These are phyloP conservation scores for Silurus asotus DNA, from an alignment of 2,113 vertebrate species.

Conservation along the genomic window DNA sequence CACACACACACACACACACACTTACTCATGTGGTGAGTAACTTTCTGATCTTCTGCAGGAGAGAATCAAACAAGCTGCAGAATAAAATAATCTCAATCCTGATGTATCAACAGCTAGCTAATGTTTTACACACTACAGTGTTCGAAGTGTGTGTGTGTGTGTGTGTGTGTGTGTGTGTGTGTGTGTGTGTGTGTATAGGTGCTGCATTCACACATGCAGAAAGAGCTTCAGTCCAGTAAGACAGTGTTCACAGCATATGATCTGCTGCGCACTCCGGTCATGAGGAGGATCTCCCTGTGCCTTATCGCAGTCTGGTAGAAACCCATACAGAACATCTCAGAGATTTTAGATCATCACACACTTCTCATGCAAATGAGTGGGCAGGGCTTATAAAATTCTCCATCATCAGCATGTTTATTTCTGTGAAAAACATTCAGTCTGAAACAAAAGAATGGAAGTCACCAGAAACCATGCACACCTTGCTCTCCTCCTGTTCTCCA, in stretches of 20 bases:
- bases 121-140: background rate
- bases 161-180: constrained; percentile 30
- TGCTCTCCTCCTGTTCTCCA: constrained; percentile 25
- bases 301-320: constrained; percentile 73
- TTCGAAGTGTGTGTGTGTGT: constrained; percentile 16
- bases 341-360: background rate
- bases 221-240: constrained; percentile 64
- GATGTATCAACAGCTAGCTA: background rate
- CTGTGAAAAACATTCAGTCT: background rate
- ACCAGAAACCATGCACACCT: background rate
- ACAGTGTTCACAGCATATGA: constrained; percentile 54
- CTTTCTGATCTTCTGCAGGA: background rate
- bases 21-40: background rate
- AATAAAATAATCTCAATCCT: background rate
- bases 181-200: constrained; percentile 62
- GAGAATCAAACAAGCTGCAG: background rate
- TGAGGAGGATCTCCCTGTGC: constrained; percentile 76
- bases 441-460: background rate
- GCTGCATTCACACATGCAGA: constrained; percentile 75
- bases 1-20: too few species aligned
- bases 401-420: background rate
- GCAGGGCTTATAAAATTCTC: background rate
- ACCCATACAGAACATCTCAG: background rate
- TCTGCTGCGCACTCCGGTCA: constrained; percentile 65
- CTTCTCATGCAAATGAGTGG: background rate